Evolutionary conservation across 2,797 vertebrate species (phyloP), one percentile per base, ranked within the genome.

Genomic region (Bovichtus diacanthus): DNA sequence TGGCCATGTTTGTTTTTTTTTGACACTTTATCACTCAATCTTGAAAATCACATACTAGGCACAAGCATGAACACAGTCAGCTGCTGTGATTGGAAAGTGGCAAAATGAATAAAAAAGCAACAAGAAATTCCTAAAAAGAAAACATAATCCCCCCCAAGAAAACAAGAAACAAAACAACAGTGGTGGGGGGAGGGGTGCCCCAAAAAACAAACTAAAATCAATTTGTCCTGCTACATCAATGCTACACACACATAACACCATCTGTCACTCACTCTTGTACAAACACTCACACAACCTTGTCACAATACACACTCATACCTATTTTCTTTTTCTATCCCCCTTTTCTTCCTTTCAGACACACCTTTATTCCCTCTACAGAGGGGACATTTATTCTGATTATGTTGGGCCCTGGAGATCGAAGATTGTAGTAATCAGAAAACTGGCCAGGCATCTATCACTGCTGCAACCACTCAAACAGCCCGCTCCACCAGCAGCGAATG

Each of bases 381-480:
- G 80, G 87, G 86, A 94, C 94, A 96, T 96, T 95, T 94, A 94
- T 95, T 95, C 92, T 93, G 92, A 95, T 96, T 96, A 95, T 86
- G 85, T 92, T 85, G 88, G 89, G 85, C 88, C 81, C 90, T 79
- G 90, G 89, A 91, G 92, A 95, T 95, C 94, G 94, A 95, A 95
- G 91, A 91, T 90, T 89, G 88, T 89, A 88, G 93, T 95, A 94
- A 95, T 95, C 94, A 96, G 90, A 95, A 95, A 94, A 92, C 92
- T 92, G 94, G 90, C 94, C 89, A 75, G 90, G 90, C 94, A 95
- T 96, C 92, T 94, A 95, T 96, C 95, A 96, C 87, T 78, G 87
- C 91, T 88, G 87, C 90, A 94, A 94, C 94, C 94, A 94, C 95
- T 95, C 93, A 94, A 94, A 95, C 82, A 68, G 76, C 53, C 86